Percentiles rank a stretch among this genome's conserved stretches.
These are phyloP conservation scores for Drosophila gaucha DNA, from an alignment of 2,888 invertebrate genomes.

Conservation along the genomic window DNA sequence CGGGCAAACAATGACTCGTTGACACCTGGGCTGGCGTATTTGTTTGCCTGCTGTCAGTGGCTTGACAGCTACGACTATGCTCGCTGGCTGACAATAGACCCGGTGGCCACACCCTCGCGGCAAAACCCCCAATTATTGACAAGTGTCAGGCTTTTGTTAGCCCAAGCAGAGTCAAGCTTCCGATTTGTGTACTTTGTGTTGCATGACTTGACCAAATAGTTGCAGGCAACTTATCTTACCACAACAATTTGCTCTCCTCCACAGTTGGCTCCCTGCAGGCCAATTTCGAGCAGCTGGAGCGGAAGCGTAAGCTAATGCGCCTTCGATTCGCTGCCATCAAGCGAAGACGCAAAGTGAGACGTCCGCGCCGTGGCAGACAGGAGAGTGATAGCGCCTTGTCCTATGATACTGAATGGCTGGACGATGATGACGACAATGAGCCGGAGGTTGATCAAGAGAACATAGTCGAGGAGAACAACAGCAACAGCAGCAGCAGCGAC, in stretches of 20 bases:
- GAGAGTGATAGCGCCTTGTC: conserved; percentile 43
- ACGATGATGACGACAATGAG: conserved; percentile 31
- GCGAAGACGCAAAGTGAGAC: conserved; percentile 29
- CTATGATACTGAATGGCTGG: conserved; percentile 43
- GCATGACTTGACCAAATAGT: conserved; percentile 10
- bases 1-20: conserved; percentile 46
- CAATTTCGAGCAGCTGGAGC: conserved; percentile 40
- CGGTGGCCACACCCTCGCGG: conserved; percentile 2
- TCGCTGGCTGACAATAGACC: conserved; percentile 19
- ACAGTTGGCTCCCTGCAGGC: conserved; percentile 52
- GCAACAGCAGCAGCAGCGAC: conserved; percentile 26
- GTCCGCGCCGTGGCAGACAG: conserved; percentile 24
- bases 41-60: conserved; percentile 63
- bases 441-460: conserved; percentile 3
- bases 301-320: conserved; percentile 58
- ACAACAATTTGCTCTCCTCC: conserved; percentile 2
- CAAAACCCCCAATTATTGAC: conserved; percentile 65
- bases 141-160: conserved; percentile 51
- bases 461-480: conserved; percentile 19
- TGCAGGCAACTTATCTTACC: background rate
- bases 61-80: conserved; percentile 34
- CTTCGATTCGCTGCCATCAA: conserved; percentile 46
- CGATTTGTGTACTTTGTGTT: conserved; percentile 11
- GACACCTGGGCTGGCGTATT: conserved; percentile 47
- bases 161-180: conserved; percentile 28